Base-by-base conservation (phyloP, 2,797 vertebrate species). In the Phoxinus dragarum region DNA sequence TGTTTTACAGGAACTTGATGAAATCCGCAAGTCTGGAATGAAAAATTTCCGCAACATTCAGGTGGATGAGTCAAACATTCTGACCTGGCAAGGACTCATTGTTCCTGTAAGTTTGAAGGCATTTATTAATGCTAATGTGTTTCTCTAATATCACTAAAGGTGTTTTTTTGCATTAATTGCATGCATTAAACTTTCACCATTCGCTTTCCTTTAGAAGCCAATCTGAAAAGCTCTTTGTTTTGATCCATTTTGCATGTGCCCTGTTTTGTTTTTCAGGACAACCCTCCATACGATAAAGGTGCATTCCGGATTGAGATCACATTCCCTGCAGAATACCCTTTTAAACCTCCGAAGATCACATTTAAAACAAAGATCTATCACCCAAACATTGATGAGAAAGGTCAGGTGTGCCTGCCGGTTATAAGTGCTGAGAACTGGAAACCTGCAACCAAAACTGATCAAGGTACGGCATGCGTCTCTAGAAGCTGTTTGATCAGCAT, bases 291-390 rank as follows among this genome's bases (percentile, higher is more conserved):
- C 73, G 97, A 99, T 92, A 99, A 99, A 95, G 98, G 97, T 92
- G 98, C 98, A 6, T 99, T 99, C 94, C 95, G 97, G 92, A 98
- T 99, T 69, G 98, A 99, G 95, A 97, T 99, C 88, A 96, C 96
- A 93, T 99, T 99, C 90, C 98, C 98, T 59, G 96, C 96, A 85
- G 98, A 99, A 92, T 99, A 99, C 87, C 98, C 98, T 49, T 99
- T 99, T 94, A 99, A 99, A 92, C 98, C 98, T 73, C 98, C 98
- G 44, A 99, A 98, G 95, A 97, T 99, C 94, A 98, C 96, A 5
- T 99, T 99, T 95, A 99, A 98, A 96, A 99, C 98, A 82, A 99
- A 99, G 93, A 99, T 99, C 95, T 99, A 99, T 93, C 98, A 99
- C 89, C 98, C 98, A 76, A 99, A 99, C 94, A 97, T 99, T 2